A percentile compares a stretch with the other conserved stretches of the same genome.
phyloP scores from a whole-genome alignment of 2,113 vertebrate species.

The Carettochelys insculpta region DNA sequence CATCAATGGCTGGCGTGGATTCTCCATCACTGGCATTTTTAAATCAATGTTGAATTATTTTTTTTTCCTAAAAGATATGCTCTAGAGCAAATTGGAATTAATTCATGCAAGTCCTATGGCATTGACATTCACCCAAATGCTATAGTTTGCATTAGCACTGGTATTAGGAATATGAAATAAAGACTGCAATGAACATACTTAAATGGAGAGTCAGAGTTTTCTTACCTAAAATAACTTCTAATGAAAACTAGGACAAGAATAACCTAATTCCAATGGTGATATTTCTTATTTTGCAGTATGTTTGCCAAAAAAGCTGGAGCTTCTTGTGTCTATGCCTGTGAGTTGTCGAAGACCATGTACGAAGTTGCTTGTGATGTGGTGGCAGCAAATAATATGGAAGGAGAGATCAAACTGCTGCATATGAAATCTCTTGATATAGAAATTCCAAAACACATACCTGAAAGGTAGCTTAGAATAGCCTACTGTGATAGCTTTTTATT shows the following conservation, averaged over 20 bases:
- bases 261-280: background rate
- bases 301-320: slow-evolving; percentile 94
- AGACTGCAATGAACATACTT: background rate
- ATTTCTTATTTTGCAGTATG: slow-evolving; percentile 82
- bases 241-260: background rate
- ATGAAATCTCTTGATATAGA: slow-evolving; percentile 94
- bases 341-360: slow-evolving; percentile 97
- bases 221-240: background rate
- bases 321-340: slow-evolving; percentile 89
- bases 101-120: too few species aligned
- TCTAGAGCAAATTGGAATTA: background rate
- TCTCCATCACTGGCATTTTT: background rate
- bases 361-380: slow-evolving; percentile 92
- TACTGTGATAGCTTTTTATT: slow-evolving; percentile 10
- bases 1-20: background rate
- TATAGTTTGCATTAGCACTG: background rate
- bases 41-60: background rate
- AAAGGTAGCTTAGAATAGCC: slow-evolving; percentile 76
- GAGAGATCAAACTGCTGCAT: slow-evolving; percentile 88
- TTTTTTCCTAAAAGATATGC: background rate
- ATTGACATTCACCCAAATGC: fast-evolving
- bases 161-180: background rate
- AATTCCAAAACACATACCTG: slow-evolving; percentile 91
- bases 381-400: slow-evolving; percentile 88
- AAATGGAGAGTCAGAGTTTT: background rate